Conservation (phyloP, 2,113 vertebrate genomes). For the Hemicordylus capensis region DNA sequence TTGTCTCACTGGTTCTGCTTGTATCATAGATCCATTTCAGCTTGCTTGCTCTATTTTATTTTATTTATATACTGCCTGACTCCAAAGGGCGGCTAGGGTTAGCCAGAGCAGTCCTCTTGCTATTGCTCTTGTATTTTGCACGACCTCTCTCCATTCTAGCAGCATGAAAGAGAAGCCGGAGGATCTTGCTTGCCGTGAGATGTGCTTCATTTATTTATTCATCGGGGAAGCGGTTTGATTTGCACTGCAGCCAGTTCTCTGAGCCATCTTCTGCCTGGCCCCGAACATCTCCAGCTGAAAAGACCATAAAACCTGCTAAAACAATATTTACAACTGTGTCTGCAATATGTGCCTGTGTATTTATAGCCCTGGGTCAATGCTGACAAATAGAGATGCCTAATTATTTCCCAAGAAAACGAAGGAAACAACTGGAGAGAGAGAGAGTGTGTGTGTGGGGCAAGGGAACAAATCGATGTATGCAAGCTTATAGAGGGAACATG, state of each 20-base stretch:
- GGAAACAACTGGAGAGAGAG: background rate
- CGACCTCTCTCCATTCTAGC: background rate
- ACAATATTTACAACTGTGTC: slow-evolving; percentile 67
- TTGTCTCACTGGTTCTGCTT: too few species aligned
- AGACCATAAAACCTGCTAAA: slow-evolving; percentile 65
- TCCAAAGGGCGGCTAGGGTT: too few species aligned
- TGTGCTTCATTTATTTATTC: slow-evolving; percentile 36
- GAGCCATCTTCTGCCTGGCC: slow-evolving; percentile 53
- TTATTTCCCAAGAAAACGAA: slow-evolving; percentile 22
- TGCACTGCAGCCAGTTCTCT: slow-evolving; percentile 51
- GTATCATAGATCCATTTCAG: too few species aligned
- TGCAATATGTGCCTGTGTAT: slow-evolving; percentile 52
- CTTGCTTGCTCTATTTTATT: too few species aligned
- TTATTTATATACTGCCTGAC: too few species aligned
- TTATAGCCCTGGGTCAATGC: slow-evolving; percentile 62
- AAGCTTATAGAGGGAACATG: slow-evolving; percentile 4
- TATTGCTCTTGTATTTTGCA: too few species aligned
- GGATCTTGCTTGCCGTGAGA: slow-evolving; percentile 17
- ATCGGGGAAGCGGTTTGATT: slow-evolving; percentile 29
- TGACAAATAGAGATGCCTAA: slow-evolving; percentile 65
- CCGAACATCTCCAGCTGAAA: slow-evolving; percentile 50
- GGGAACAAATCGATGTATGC: background rate
- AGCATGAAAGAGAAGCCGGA: slow-evolving; percentile 33
- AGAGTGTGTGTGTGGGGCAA: background rate
- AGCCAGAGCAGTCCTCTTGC: too few species aligned